phyloP scores from a whole-genome alignment of 1,140 invertebrate species.

The Panagrolaimus sp. region DNA sequence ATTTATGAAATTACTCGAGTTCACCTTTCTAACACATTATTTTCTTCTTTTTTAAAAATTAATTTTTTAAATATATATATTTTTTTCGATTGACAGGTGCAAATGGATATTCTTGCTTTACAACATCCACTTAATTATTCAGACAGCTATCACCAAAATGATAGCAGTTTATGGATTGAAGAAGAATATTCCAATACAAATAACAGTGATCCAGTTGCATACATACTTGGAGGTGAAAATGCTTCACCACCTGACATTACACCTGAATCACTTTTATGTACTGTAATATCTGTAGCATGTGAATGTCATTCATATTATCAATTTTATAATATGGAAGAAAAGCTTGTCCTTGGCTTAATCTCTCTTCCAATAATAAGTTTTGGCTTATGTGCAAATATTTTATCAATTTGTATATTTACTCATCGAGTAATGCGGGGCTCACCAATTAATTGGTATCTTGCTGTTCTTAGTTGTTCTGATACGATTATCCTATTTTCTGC shows the following conservation, averaged over 20 bases:
- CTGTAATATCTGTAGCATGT: conserved; percentile 12
- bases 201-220: too few species aligned
- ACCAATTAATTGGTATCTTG: conserved; percentile 30
- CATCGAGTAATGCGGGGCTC: conserved; percentile 22
- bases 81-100: too few species aligned
- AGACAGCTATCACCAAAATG: too few species aligned
- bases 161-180: too few species aligned
- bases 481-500: conserved; percentile 41
- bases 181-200: too few species aligned
- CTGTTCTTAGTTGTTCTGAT: conserved; percentile 28
- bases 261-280: conserved; percentile 1
- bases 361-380: conserved; percentile 22
- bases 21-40: too few species aligned
- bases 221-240: too few species aligned
- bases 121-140: too few species aligned
- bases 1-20: too few species aligned
- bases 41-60: too few species aligned
- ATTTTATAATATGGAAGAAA: conserved; percentile 26
- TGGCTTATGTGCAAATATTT: conserved; percentile 23
- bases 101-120: too few species aligned
- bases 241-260: background rate
- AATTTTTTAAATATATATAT: too few species aligned
- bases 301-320: conserved; percentile 24
- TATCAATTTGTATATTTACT: conserved; percentile 29
- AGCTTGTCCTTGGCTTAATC: conserved; percentile 20